Evolutionary conservation across 1,140 invertebrate genomes (phyloP), one percentile per base, ranked within the genome.

Genomic region (Heterodera carotae): DNA sequence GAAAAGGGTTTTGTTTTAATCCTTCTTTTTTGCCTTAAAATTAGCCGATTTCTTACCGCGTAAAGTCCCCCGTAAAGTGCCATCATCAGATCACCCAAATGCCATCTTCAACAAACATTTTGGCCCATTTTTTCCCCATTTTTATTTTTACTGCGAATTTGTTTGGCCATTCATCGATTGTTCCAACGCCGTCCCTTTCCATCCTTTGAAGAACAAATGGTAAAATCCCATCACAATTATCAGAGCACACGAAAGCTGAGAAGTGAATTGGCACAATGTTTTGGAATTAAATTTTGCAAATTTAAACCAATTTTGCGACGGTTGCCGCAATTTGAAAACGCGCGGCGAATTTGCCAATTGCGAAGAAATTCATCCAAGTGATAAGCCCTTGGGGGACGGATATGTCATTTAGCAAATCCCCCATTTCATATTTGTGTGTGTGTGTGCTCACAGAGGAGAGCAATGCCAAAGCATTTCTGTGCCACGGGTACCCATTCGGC

Each of bases 341-440:
- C 3, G 85, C 82, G 27, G 85, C 85, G 69, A 86, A 86, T 67
- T 84, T 86, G 62, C 78, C 84, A 56, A 86, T 68, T 29, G 73
- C 80, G 74, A 86, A 86, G 74, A 86, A 86, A 79, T 86, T 86
- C 83, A 86, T 86, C 85, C 85, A 86, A 29, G 86, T 87, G 33
- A 86, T 79, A 12, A 86, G 75, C 81, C 76, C 85, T 86, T 69
- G 68, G 87, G 68, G 70, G 5, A 2, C 0, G 7, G 31, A n/a
- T n/a, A n/a, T n/a, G n/a, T n/a, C n/a, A n/a, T n/a, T 33, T 1
- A 7, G 31, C 29, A 67, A 75, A 12, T 75, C 2, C 53, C 25
- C 76, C 5, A 25, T 2, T 70, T 56, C 39, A 43, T 15, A 76
- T 75, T 68, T 69, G 22, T n/a, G 8, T 71, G 10, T 53, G 22